phyloP scores from a whole-genome alignment of 1,140 invertebrate genomes.

The Lepidostoma basale region DNA sequence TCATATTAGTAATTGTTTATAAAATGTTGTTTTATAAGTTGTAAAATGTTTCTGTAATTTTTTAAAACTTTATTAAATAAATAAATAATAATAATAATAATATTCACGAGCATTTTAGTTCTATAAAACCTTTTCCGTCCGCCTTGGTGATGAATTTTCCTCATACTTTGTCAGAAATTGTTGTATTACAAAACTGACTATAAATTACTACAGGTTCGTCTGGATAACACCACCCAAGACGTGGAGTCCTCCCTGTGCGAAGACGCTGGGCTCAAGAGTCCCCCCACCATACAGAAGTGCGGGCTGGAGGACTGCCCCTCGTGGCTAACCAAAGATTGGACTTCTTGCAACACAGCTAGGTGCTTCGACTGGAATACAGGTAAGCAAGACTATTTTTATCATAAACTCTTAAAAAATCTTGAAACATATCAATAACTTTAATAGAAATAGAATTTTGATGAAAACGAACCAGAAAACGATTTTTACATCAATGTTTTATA shows the following conservation, averaged over 20 bases:
- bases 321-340: constrained; percentile 77
- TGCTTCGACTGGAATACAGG: constrained; percentile 79
- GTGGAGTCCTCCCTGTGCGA: constrained; percentile 72
- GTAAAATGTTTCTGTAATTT: too few species aligned
- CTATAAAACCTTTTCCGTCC: too few species aligned
- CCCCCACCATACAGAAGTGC: constrained; percentile 71
- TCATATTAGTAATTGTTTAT: too few species aligned
- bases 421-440: neutral
- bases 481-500: neutral
- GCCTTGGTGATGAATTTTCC: too few species aligned
- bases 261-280: constrained; percentile 69
- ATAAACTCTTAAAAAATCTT: constrained; percentile 1
- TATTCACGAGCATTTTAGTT: too few species aligned
- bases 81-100: too few species aligned
- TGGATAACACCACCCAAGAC: constrained; percentile 63
- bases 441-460: constrained; percentile 12
- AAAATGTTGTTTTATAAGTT: too few species aligned
- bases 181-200: too few species aligned
- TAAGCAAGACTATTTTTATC: constrained; percentile 48
- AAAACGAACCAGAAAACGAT: neutral
- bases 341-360: constrained; percentile 69
- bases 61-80: too few species aligned
- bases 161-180: too few species aligned
- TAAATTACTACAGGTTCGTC: constrained; percentile 46
- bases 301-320: constrained; percentile 72